Evolutionary conservation across 2,797 vertebrate genomes (phyloP), one percentile per base, ranked within the genome.

Genomic region (Pseudochaenichthys georgianus): DNA sequence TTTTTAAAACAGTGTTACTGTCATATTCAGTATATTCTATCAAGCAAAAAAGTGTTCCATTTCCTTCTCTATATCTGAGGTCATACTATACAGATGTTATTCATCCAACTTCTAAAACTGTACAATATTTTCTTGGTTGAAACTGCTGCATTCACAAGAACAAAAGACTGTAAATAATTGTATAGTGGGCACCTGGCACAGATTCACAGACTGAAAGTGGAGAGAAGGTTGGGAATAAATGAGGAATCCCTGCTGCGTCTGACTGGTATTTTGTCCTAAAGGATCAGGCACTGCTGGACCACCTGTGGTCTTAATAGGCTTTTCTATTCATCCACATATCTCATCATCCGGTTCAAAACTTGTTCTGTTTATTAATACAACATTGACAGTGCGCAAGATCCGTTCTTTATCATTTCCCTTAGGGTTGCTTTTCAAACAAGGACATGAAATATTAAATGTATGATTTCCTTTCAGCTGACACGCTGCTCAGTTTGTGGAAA

Each of bases 261-360:
- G 2, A 34, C 58, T 53, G 42, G 31, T 38, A 46, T 55, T 78
- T 64, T 75, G 50, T 67, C 50, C 64, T 11, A 9, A 53, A 62
- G 64, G 75, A 77, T 82, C 62, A 78, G 72, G 10, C 59, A 57
- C 45, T 17, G 63, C 43, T 38, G 58, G 64, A 76, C 82, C 87
- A 46, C 90, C 81, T 64, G 73, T 23, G 34, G 74, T 64, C 43
- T 65, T 88, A 85, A 81, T 89, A 46, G 16, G 65, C 13, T 59
- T 60, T 23, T 75, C 77, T 80, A 83, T 90, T 78, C 75, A 83
- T 64, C 48, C 77, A 68, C 70, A 31, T 51, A 71, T 60, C 53
- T 83, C 66, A 79, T 66, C 71, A 70, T 75, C 67, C 62, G 34
- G 45, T 19, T 73, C 47, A 62, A 78, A 62, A 59, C 13, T 15